phyloP scores from a whole-genome alignment of 2,797 vertebrate species.

The Clarias pachynema region DNA sequence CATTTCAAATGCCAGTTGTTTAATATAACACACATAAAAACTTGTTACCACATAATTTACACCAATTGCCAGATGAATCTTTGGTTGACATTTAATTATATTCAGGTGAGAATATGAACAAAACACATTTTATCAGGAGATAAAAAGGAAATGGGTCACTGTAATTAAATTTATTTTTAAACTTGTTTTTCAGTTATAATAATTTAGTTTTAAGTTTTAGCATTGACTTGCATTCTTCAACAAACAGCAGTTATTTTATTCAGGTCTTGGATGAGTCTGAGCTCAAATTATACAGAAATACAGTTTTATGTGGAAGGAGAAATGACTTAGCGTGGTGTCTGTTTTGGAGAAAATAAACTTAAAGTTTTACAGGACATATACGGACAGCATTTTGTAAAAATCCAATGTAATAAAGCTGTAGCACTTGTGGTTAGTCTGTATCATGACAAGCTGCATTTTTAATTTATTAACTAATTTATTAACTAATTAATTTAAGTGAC shows the following conservation, averaged over 20 bases:
- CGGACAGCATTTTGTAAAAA: background rate
- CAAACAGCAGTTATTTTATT: background rate
- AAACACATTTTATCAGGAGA: background rate
- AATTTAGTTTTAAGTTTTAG: background rate
- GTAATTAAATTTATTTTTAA: background rate
- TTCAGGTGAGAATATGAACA: background rate
- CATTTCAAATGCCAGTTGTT: background rate
- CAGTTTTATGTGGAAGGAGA: background rate
- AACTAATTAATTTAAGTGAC: background rate
- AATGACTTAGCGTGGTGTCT: background rate
- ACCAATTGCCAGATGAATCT: background rate
- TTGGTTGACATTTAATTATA: background rate
- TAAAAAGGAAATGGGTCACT: background rate
- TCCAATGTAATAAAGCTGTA: background rate
- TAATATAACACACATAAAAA: background rate
- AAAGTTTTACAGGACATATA: background rate
- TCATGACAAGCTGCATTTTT: background rate
- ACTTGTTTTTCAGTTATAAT: too few species aligned
- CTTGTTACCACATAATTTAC: background rate
- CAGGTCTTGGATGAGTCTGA: background rate
- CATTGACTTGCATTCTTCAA: background rate
- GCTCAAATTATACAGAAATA: background rate
- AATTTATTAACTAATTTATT: background rate
- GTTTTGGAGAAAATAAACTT: background rate
- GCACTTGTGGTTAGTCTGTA: background rate